phyloP scores from a whole-genome alignment of 2,888 invertebrate species.

The Drosophila dives region DNA sequence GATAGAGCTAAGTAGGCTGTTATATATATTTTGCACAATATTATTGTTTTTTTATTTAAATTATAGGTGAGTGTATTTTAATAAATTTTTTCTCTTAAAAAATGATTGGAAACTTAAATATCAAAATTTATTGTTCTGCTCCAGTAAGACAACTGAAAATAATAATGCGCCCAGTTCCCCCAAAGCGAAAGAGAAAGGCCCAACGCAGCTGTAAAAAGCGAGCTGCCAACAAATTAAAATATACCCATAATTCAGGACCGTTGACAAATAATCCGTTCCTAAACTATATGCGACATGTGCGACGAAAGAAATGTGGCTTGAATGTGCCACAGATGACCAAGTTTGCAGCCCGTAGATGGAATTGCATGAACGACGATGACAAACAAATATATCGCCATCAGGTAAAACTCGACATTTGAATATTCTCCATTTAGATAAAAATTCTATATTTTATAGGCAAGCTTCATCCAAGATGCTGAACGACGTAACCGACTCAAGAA shows the following conservation, averaged over 20 bases:
- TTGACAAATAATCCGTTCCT: neutral
- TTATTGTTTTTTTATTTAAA: too few relatives aligned
- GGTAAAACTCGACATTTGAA: neutral
- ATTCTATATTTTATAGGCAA: neutral
- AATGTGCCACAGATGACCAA: neutral
- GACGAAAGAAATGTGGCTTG: accelerated
- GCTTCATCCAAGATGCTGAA: accelerated
- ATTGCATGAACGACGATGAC: accelerated
- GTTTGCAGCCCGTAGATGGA: neutral
- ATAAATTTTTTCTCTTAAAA: neutral
- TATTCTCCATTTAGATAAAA: neutral
- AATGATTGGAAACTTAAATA: neutral
- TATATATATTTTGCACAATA: neutral
- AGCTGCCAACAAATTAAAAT: neutral
- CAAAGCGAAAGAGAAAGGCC: neutral
- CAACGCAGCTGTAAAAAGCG: neutral
- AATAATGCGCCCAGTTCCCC: neutral
- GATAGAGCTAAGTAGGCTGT: neutral
- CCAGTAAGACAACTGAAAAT: neutral
- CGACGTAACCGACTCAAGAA: accelerated
- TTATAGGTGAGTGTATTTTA: neutral
- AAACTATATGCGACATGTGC: neutral
- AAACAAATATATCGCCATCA: accelerated
- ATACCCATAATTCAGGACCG: neutral
- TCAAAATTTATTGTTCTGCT: neutral